phyloP scores from a whole-genome alignment of 2,113 vertebrate species.

The Suricata suricatta region DNA sequence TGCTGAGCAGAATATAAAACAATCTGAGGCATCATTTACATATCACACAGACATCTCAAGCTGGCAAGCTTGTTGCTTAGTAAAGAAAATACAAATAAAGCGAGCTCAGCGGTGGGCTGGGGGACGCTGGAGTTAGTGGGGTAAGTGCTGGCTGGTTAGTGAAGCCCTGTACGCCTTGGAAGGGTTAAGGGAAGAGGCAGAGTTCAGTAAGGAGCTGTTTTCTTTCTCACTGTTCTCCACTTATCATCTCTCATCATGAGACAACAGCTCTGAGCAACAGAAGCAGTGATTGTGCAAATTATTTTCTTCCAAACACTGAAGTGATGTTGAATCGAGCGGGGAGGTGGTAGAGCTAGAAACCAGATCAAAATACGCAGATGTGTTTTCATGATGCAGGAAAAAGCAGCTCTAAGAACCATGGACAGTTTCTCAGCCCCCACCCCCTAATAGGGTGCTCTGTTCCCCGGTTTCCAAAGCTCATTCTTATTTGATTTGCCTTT shows the following conservation, averaged over 20 bases:
- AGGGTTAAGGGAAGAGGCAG: conserved; percentile 49
- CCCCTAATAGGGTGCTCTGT: not conserved
- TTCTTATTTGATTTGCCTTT: not conserved
- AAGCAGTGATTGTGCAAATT: conserved; percentile 71
- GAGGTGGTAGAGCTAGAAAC: conserved; percentile 31
- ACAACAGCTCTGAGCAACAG: conserved; percentile 50
- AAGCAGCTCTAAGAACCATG: not conserved
- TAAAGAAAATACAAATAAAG: conserved; percentile 61
- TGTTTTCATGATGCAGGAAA: not conserved
- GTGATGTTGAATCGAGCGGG: conserved; percentile 33
- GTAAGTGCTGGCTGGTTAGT: conserved; percentile 20
- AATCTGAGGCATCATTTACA: conserved; percentile 62
- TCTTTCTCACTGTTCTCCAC: conserved; percentile 35
- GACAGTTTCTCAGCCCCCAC: not conserved
- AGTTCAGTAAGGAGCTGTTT: conserved; percentile 43
- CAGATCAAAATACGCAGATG: conserved; percentile 53
- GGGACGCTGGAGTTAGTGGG: not conserved
- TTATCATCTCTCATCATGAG: conserved; percentile 63
- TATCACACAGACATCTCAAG: conserved; percentile 64
- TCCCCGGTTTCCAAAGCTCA: not conserved
- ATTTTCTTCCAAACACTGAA: conserved; percentile 69
- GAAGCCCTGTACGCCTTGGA: conserved; percentile 32
- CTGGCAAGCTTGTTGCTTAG: conserved; percentile 53
- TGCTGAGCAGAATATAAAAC: conserved; percentile 43
- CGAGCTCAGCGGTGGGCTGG: not conserved